These are phyloP conservation scores for Hypocryptadius cinnamomeus DNA, from an alignment of 2,113 vertebrate species.

Conservation along the genomic window DNA sequence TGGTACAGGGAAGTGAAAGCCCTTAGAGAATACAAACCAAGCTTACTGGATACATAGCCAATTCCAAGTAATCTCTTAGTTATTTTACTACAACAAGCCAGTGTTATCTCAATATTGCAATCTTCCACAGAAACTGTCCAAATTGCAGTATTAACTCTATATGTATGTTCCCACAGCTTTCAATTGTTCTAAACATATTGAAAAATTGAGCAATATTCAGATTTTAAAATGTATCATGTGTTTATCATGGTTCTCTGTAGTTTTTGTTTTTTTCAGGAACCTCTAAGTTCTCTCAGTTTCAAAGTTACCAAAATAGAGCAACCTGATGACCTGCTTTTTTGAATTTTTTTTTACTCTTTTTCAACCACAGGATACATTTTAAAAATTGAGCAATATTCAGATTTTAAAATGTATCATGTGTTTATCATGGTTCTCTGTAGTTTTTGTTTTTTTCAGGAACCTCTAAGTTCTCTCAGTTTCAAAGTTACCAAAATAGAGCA, in stretches of 20 bases:
- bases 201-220: background rate
- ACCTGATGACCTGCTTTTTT: background rate
- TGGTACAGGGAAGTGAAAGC: background rate
- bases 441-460: background rate
- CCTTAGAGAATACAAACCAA: background rate
- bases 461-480: background rate
- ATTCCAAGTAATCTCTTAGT: background rate
- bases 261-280: background rate
- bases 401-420: background rate
- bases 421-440: background rate
- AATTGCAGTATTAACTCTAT: background rate
- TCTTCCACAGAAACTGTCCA: background rate
- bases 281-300: background rate
- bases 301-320: background rate
- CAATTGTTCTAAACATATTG: background rate
- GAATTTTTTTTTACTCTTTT: background rate
- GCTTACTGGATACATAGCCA: background rate
- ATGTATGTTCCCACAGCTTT: background rate
- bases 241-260: background rate
- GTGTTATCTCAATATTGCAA: background rate
- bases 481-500: background rate
- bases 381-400: background rate
- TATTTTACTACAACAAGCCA: background rate
- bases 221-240: background rate
- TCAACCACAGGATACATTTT: conserved; percentile 6